phyloP scores from a whole-genome alignment of 2,113 vertebrate genomes.

The Excalfactoria chinensis region DNA sequence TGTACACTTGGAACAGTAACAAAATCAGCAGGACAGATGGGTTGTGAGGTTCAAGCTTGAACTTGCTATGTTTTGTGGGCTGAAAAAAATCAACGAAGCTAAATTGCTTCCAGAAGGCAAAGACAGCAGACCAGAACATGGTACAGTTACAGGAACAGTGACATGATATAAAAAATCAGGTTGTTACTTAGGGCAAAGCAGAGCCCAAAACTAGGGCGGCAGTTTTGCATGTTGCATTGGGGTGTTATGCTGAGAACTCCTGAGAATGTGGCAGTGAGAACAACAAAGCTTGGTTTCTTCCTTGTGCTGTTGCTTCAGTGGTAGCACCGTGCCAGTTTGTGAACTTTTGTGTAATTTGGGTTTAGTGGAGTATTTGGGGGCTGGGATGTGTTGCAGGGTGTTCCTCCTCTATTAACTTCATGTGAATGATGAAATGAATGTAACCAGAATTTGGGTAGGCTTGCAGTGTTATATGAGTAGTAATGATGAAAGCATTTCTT shows the following conservation, averaged over 20 bases:
- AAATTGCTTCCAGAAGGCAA: neutral
- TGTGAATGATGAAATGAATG: neutral
- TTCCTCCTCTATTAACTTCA: neutral
- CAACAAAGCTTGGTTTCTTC: neutral
- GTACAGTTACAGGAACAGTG: neutral
- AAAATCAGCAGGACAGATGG: neutral
- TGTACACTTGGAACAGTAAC: neutral
- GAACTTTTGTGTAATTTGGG: accelerated
- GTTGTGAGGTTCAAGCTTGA: neutral
- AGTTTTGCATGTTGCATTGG: neutral
- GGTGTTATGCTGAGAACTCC: neutral
- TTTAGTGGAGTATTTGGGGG: neutral
- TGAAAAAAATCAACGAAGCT: neutral
- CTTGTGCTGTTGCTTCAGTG: neutral
- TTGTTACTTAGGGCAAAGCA: neutral
- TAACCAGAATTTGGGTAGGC: neutral
- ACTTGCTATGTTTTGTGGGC: neutral
- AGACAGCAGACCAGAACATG: neutral
- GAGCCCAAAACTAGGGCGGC: neutral
- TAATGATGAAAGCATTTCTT: neutral
- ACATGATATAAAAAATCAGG: neutral
- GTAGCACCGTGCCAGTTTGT: neutral
- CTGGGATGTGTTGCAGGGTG: accelerated
- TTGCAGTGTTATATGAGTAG: neutral
- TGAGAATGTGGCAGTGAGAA: neutral